These are phyloP conservation scores for Ailuropoda melanoleuca DNA, from an alignment of 2,113 vertebrate genomes.

Conservation along the genomic window DNA sequence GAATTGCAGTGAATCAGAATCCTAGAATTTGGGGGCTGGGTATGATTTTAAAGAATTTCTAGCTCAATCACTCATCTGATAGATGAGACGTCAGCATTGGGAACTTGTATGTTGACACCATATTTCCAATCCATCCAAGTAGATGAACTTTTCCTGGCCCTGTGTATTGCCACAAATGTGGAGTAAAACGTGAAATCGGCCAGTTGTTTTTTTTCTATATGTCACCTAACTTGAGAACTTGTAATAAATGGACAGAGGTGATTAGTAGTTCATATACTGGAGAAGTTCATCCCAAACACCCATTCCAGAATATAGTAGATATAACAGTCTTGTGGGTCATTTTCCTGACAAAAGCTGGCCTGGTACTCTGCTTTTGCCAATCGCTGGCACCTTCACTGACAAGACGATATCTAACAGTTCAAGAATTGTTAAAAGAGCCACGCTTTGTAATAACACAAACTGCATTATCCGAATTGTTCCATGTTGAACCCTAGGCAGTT, in stretches of 20 bases:
- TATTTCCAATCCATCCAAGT: not conserved
- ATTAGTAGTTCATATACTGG: not conserved
- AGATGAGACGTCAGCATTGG: not conserved
- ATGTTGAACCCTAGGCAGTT: not conserved
- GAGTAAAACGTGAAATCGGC: not conserved
- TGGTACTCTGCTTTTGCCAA: not conserved
- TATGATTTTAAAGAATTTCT: not conserved
- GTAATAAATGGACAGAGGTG: conserved; percentile 30
- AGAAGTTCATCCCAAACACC: not conserved
- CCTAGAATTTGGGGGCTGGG: not conserved
- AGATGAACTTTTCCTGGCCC: not conserved
- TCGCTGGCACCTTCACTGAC: conserved; percentile 30
- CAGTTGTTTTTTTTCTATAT: conserved; percentile 49
- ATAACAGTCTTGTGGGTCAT: not conserved
- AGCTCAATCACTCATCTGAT: not conserved
- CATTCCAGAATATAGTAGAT: not conserved
- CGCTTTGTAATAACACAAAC: not conserved
- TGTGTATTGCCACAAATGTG: not conserved
- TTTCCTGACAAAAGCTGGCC: not conserved
- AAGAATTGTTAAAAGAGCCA: not conserved
- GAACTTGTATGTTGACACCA: not conserved
- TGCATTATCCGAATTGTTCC: not conserved
- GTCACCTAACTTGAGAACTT: not conserved
- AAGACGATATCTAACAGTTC: not conserved
- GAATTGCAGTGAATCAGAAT: not conserved